Percentiles rank a stretch among this genome's conserved stretches.
Evolutionary conservation across 2,113 vertebrate species (phyloP).

Genomic region (Eulemur rufifrons): DNA sequence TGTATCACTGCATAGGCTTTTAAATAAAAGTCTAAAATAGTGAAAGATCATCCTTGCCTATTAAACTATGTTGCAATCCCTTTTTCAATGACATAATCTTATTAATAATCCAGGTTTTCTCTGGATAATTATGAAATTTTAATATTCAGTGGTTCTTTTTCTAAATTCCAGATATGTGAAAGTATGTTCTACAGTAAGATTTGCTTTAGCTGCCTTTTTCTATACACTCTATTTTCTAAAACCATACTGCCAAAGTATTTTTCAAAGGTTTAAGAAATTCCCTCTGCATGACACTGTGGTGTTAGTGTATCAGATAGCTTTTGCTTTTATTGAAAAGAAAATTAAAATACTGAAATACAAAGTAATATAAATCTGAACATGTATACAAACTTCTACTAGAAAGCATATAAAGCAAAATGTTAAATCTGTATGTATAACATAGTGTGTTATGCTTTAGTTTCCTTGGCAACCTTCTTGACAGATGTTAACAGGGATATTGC

Average conservation of each 20-base stretch:
- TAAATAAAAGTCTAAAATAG: not conserved
- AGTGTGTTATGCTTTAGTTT: not conserved
- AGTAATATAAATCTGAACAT: slow-evolving; percentile 22
- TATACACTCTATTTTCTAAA: slow-evolving; percentile 8
- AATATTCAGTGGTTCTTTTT: not conserved
- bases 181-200: not conserved
- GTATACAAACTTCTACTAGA: not conserved
- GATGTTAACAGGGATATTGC: slow-evolving; percentile 14
- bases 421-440: not conserved
- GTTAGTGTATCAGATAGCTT: not conserved
- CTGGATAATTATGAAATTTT: not conserved
- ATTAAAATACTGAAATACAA: slow-evolving; percentile 12
- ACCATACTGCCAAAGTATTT: not conserved
- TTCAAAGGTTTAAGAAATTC: slow-evolving; percentile 5
- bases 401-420: not conserved
- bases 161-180: not conserved
- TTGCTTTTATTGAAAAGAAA: slow-evolving; percentile 38
- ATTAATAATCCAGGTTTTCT: not conserved
- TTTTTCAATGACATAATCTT: not conserved
- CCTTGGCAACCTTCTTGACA: slow-evolving; percentile 13
- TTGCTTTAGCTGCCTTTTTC: slow-evolving; percentile 10
- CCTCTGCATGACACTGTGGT: not conserved
- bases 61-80: not conserved
- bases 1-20: not conserved
- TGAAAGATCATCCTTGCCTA: not conserved